Evolutionary conservation across 2,797 vertebrate species (phyloP), one percentile per base, ranked within the genome.

Genomic region (Limosa lapponica): DNA sequence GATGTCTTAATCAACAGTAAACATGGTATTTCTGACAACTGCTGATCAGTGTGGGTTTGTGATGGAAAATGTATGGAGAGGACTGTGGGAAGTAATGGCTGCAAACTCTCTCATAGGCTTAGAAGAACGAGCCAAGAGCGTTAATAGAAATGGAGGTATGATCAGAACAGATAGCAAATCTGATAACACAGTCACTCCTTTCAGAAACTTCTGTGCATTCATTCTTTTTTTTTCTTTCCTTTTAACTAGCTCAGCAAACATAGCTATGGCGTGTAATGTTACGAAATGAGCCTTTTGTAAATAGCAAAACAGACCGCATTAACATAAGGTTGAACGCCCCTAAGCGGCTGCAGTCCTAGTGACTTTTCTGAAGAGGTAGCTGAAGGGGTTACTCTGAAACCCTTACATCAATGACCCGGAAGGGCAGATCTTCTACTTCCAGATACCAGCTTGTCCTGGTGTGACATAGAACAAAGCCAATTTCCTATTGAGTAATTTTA

Each of bases 1-100:
- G 54, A 90, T 89, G 91, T 95, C 93, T 96, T 96, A 85, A 97
- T 96, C 94, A 95, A 49, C 14, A 75, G 39, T 14, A 82, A 62
- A 91, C 58, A 66, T 55, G 86, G 39, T 84, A 91, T 86, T 96
- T 93, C 86, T 82, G 80, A 73, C 64, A 92, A 75, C 65, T 78
- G n/a, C n/a, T 71, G 89, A 74, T 89, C 89, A 69, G 8, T 72
- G 43, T 39, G n/a, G 23, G 44, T 30, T 89, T 82, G 48, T 70
- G 66, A 64, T 30, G 10, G 85, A 86, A 91, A 94, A 84, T 20
- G 5, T 58, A 49, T n/a, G 27, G 25, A 82, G 18, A 66, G 7
- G 18, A 51, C 5, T 82, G n/a, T 75, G 62, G 49, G 75, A 89
- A 88, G 20, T 37, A 66, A 46, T 44, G 44, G 6, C 23, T 79